Evolutionary conservation across 2,113 vertebrate species (phyloP).

Genomic region (Ornithorhynchus anatinus): DNA sequence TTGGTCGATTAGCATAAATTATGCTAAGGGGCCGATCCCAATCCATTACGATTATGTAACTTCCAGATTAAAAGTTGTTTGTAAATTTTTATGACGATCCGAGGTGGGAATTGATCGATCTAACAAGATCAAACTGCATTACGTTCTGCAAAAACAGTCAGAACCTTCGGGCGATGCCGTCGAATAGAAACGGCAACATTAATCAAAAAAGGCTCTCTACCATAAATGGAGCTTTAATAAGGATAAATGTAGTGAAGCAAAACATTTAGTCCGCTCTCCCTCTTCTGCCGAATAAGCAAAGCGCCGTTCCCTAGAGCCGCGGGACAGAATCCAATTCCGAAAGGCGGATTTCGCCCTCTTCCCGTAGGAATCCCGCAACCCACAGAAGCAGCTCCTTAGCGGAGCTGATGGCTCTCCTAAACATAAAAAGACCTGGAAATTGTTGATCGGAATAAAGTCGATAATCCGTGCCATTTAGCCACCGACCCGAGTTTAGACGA

Average conservation of each 20-base stretch:
- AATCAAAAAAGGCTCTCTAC: constrained; percentile 75
- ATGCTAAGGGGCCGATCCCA: constrained; percentile 21
- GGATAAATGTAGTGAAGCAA: constrained; percentile 71
- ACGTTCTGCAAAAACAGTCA: constrained; percentile 67
- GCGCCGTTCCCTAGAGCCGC: too few species aligned
- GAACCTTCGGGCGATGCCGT: constrained; percentile 66
- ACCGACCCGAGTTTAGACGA: too few species aligned
- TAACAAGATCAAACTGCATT: constrained; percentile 71
- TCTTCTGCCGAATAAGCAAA: constrained; percentile 58
- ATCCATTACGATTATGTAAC: constrained; percentile 36
- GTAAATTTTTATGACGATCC: constrained; percentile 56
- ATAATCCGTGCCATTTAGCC: too few species aligned
- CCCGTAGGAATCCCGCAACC: too few species aligned
- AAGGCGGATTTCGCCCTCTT: too few species aligned
- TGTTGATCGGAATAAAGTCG: too few species aligned
- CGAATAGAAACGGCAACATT: constrained; percentile 74
- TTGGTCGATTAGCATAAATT: background rate
- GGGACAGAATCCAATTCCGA: too few species aligned
- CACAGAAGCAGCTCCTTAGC: too few species aligned
- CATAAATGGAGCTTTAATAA: constrained; percentile 77
- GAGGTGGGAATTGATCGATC: constrained; percentile 66
- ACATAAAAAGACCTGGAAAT: too few species aligned
- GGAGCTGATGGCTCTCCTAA: too few species aligned
- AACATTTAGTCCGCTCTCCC: constrained; percentile 55
- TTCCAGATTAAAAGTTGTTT: constrained; percentile 52